phyloP scores from a whole-genome alignment of 2,797 vertebrate genomes.

The Chromis chromis region DNA sequence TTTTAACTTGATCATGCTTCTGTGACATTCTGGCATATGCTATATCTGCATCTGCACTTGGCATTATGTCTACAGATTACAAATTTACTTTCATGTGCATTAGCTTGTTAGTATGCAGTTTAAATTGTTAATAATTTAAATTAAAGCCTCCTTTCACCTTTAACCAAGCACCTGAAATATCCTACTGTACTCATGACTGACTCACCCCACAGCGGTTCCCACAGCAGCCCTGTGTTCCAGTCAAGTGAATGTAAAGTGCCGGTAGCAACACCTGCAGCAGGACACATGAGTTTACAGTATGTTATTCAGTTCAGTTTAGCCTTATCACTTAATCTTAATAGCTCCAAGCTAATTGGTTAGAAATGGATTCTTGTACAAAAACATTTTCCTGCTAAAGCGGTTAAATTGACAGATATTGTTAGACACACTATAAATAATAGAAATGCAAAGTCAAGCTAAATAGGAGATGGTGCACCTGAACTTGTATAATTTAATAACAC shows the following conservation, averaged over 20 bases:
- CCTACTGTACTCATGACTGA: neutral
- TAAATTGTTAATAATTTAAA: neutral
- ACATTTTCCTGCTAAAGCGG: too few relatives aligned
- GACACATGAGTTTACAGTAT: slow-evolving; percentile 1
- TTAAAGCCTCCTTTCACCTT: neutral
- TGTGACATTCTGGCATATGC: neutral
- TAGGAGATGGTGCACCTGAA: too few relatives aligned
- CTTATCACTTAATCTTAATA: neutral
- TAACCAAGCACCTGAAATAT: neutral
- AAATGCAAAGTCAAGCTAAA: neutral
- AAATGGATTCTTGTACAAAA: too few relatives aligned
- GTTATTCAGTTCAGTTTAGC: neutral
- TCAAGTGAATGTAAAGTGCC: slow-evolving; percentile 85
- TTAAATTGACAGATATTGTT: too few relatives aligned
- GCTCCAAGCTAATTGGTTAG: neutral
- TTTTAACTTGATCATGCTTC: neutral
- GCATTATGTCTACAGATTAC: neutral
- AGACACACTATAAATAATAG: too few relatives aligned
- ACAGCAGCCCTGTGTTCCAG: slow-evolving; percentile 84
- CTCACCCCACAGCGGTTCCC: slow-evolving; percentile 90
- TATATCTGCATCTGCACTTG: neutral
- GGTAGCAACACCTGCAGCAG: slow-evolving; percentile 84
- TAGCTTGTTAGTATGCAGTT: neutral
- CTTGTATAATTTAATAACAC: too few relatives aligned
- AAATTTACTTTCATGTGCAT: neutral